phyloP scores from a whole-genome alignment of 2,888 invertebrate species.

The Drosophila mulleri region DNA sequence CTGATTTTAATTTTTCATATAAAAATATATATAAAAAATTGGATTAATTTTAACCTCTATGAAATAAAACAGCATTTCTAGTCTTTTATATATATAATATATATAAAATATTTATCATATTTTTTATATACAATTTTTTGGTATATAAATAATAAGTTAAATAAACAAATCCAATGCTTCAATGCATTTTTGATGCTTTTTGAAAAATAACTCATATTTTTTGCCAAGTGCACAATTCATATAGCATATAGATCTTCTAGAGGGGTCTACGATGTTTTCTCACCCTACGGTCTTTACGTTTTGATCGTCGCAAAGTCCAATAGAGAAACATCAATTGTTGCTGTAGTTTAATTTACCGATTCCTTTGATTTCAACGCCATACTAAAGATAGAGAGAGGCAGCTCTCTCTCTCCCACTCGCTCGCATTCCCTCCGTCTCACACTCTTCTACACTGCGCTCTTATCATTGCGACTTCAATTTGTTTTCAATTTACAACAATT shows the following conservation, averaged over 20 bases:
- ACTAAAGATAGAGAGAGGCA: background rate
- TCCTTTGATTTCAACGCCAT: slow-evolving; percentile 67
- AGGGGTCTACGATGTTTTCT: background rate
- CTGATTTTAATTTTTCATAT: too few relatives aligned
- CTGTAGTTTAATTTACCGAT: slow-evolving; percentile 66
- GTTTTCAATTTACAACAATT: slow-evolving; percentile 82
- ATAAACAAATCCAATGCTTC: too few relatives aligned
- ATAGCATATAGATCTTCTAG: background rate
- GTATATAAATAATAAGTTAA: too few relatives aligned
- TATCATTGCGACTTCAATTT: slow-evolving; percentile 73
- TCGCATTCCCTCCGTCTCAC: background rate
- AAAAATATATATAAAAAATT: too few relatives aligned
- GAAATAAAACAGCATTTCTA: too few relatives aligned
- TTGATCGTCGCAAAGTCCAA: slow-evolving; percentile 50
- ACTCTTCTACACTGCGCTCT: background rate
- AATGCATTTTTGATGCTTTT: too few relatives aligned
- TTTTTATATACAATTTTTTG: too few relatives aligned
- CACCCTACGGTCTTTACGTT: slow-evolving; percentile 44
- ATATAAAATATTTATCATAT: too few relatives aligned
- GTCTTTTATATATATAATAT: too few relatives aligned
- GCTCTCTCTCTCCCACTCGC: background rate
- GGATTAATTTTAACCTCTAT: too few relatives aligned
- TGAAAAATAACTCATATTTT: background rate
- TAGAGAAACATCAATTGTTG: slow-evolving; percentile 27
- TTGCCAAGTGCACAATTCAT: background rate